phyloP scores from a whole-genome alignment of 2,797 vertebrate genomes.

The Sebastes steindachneri region DNA sequence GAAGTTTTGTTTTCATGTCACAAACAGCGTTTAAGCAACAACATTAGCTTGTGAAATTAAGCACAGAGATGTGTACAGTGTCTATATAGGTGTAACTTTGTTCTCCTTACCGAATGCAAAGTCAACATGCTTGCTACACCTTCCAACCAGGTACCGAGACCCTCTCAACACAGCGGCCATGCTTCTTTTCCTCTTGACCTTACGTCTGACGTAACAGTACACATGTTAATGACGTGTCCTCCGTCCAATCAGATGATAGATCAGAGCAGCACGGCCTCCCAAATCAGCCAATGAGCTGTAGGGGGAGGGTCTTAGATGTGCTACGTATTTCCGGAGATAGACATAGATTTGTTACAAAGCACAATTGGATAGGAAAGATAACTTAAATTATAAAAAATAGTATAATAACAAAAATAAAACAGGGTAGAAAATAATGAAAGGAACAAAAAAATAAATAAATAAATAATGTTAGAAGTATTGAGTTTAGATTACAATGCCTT shows the following conservation, averaged over 20 bases:
- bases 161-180: constrained; percentile 85
- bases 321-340: neutral
- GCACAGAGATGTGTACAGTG: neutral
- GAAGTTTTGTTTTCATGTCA: neutral
- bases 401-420: too few relatives aligned
- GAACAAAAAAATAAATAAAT: too few relatives aligned
- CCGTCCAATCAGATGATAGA: constrained; percentile 60
- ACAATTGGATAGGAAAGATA: too few relatives aligned
- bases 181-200: constrained; percentile 80
- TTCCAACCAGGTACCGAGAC: constrained; percentile 74
- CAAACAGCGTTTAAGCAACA: neutral
- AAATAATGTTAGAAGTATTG: too few relatives aligned
- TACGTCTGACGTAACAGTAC: constrained; percentile 43
- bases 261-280: neutral
- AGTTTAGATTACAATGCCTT: too few relatives aligned
- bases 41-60: neutral
- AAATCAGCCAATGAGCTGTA: constrained; percentile 48
- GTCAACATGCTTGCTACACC: constrained; percentile 77
- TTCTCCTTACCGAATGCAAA: constrained; percentile 76
- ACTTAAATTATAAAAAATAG: too few relatives aligned
- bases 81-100: neutral
- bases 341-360: neutral
- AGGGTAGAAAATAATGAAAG: too few relatives aligned
- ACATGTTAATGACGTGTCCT: constrained; percentile 8
- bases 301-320: neutral